Conservation (phyloP, 2,797 vertebrate species). For the Helarctos malayanus region DNA sequence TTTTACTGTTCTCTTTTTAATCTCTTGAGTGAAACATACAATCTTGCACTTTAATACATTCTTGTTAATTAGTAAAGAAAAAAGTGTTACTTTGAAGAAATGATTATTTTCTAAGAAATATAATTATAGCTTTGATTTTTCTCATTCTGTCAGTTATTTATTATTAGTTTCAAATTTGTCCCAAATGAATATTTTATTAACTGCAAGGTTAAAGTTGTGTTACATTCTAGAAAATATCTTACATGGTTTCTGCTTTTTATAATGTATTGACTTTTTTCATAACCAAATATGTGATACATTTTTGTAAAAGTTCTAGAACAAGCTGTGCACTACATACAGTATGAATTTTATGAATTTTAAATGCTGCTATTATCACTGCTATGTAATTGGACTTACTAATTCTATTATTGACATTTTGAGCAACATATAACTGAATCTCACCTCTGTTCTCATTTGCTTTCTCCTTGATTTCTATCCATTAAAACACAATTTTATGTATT, state of each 20-base stretch:
- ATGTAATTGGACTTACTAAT: not conserved
- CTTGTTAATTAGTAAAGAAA: not conserved
- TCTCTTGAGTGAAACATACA: not conserved
- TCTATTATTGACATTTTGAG: not conserved
- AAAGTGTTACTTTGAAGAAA: not conserved
- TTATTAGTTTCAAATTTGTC: not conserved
- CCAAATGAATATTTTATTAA: not conserved
- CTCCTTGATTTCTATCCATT: not conserved
- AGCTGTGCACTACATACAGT: not conserved
- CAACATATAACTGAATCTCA: not conserved
- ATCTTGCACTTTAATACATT: not conserved
- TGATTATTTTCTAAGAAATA: not conserved
- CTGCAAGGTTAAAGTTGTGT: not conserved
- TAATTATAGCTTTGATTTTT: not conserved
- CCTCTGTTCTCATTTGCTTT: not conserved
- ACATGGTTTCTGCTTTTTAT: not conserved
- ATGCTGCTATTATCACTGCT: not conserved
- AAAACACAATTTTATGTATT: not conserved
- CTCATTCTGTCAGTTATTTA: not conserved
- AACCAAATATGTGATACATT: not conserved
- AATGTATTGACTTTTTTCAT: not conserved
- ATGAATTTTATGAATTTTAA: constrained; percentile 21
- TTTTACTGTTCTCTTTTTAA: not conserved
- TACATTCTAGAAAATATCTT: not conserved
- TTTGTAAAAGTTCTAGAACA: not conserved